Evolutionary conservation across 2,797 vertebrate genomes (phyloP).

Genomic region (Sebastes taczanowskii): DNA sequence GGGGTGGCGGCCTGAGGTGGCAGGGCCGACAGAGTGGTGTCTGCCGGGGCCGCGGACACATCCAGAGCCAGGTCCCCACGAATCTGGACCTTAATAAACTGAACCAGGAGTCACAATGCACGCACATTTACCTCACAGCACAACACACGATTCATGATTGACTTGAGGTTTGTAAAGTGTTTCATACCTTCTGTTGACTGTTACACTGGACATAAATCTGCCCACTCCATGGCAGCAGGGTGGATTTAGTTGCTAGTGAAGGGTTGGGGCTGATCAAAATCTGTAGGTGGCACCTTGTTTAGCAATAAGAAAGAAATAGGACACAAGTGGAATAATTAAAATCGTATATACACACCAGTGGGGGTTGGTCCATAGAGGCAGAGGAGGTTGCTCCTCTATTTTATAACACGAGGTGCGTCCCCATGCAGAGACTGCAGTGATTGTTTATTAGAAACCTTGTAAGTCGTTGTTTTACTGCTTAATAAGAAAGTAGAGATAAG

Average conservation of each 20-base stretch:
- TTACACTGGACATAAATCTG: slow-evolving; percentile 91
- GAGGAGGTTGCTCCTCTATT: too few species aligned
- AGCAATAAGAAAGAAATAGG: background rate
- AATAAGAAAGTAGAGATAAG: too few species aligned
- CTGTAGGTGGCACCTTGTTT: slow-evolving; percentile 85
- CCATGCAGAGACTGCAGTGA: too few species aligned
- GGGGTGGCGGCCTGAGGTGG: slow-evolving; percentile 78
- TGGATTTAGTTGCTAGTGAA: slow-evolving; percentile 85
- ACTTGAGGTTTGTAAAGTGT: background rate
- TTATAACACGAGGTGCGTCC: too few species aligned
- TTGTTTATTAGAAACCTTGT: too few species aligned
- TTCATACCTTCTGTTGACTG: slow-evolving; percentile 88
- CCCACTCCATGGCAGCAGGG: slow-evolving; percentile 92
- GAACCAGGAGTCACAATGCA: slow-evolving; percentile 19
- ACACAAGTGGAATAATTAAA: background rate
- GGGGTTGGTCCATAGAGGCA: too few species aligned
- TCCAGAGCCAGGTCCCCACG: slow-evolving; percentile 79
- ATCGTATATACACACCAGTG: background rate
- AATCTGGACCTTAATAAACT: slow-evolving; percentile 93
- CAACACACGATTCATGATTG: background rate
- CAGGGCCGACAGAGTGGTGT: slow-evolving; percentile 66
- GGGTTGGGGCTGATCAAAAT: slow-evolving; percentile 95
- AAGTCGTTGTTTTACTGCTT: too few species aligned
- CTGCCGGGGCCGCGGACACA: slow-evolving; percentile 64
- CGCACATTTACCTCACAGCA: background rate